Conservation (phyloP, 2,113 vertebrate genomes). For the Orthonyx spaldingii region DNA sequence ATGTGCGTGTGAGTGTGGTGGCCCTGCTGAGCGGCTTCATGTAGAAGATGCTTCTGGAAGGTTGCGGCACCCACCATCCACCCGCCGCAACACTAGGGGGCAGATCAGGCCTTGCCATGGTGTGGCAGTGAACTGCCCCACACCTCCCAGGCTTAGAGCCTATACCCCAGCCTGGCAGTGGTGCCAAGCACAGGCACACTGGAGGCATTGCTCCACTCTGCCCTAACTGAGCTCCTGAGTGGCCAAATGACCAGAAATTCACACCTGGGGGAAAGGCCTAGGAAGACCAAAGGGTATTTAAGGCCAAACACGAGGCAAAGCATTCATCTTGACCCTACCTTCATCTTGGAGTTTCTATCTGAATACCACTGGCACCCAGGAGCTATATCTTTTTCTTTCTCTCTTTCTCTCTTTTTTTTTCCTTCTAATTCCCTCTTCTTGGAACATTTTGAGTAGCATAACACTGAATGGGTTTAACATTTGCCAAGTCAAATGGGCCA, state of each 20-base stretch:
- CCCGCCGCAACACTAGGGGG: no score
- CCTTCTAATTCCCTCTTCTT: neutral
- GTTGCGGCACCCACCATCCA: no score
- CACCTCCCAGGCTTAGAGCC: neutral
- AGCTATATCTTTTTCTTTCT: neutral
- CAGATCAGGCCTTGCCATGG: neutral
- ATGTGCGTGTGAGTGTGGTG: no score
- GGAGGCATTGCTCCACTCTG: neutral
- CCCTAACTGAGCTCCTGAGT: neutral
- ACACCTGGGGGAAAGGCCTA: neutral
- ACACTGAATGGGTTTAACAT: neutral
- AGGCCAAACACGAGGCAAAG: accelerated
- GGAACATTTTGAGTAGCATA: neutral
- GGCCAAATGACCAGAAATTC: neutral
- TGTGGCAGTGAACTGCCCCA: neutral
- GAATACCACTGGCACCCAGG: neutral
- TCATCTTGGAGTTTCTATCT: neutral
- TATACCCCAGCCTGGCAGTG: neutral
- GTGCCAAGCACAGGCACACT: neutral
- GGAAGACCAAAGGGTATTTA: neutral
- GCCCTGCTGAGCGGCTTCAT: no score
- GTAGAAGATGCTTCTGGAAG: no score
- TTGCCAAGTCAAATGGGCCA: neutral
- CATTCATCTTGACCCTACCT: neutral
- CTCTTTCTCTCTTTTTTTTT: neutral